Evolutionary conservation across 30 jellyfish, hydroid and myxozoan genomes (phyloP).

Genomic region (Aurelia sp.): DNA sequence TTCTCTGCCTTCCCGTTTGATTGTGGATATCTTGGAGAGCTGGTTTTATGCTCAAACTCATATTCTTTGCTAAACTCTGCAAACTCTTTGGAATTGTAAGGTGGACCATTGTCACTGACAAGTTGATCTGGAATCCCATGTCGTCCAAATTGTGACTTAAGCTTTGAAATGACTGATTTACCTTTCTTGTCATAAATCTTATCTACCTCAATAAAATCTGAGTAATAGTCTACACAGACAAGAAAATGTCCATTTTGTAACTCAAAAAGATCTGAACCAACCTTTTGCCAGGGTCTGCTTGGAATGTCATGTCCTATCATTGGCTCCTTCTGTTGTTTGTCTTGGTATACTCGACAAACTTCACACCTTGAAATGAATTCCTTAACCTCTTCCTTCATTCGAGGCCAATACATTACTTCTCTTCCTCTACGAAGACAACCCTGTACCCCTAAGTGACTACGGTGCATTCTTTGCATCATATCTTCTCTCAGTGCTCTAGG

Average conservation of each 20-base stretch:
- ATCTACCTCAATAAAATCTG: slow-evolving; percentile 12
- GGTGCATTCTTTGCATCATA: slow-evolving; percentile 26
- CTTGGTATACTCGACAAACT: slow-evolving; percentile 20
- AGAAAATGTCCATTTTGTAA: background rate
- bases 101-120: slow-evolving; percentile 57
- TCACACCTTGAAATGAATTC: slow-evolving; percentile 44
- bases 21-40: no score
- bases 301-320: slow-evolving; percentile 36
- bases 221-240: no score
- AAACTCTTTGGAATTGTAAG: slow-evolving; percentile 35
- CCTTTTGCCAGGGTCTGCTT: slow-evolving; percentile 51
- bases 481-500: slow-evolving; percentile 47
- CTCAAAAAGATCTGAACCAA: slow-evolving; percentile 52
- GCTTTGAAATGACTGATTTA: slow-evolving; percentile 10
- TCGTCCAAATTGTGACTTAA: slow-evolving; percentile 26
- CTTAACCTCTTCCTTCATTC: slow-evolving; percentile 40
- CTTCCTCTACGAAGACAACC: slow-evolving; percentile 37
- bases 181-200: slow-evolving; percentile 30
- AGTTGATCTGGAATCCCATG: slow-evolving; percentile 49
- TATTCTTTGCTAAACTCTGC: slow-evolving; percentile 38
- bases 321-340: slow-evolving; percentile 23
- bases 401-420: slow-evolving; percentile 55
- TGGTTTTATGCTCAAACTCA: slow-evolving; percentile 20
- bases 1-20: slow-evolving; percentile 50
- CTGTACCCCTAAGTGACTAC: slow-evolving; percentile 37